A percentile compares a stretch with the other conserved stretches of the same genome.
These are phyloP conservation scores for Menura novaehollandiae DNA, from an alignment of 2,113 vertebrate species.

Conservation along the genomic window DNA sequence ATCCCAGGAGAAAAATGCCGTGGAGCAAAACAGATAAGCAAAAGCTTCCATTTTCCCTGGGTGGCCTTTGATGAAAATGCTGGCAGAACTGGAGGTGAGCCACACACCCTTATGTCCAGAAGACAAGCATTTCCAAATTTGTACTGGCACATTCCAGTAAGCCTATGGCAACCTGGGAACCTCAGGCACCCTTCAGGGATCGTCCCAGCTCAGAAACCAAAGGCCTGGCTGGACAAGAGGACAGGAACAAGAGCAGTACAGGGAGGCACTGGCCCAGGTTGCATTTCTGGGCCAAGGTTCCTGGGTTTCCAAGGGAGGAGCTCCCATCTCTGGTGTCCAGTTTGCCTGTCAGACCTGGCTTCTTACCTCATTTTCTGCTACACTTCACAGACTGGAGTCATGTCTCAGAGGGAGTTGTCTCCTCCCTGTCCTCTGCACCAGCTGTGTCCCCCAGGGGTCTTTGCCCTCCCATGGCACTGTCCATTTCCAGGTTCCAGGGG, in stretches of 20 bases:
- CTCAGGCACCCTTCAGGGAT: background rate
- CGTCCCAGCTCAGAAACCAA: background rate
- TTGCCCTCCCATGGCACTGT: background rate
- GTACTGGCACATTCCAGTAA: background rate
- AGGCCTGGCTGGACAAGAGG: background rate
- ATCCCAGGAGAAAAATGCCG: background rate
- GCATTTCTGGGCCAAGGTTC: background rate
- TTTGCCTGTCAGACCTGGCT: background rate
- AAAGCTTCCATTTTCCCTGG: background rate
- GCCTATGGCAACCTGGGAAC: background rate
- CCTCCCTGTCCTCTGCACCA: background rate
- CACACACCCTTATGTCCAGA: background rate
- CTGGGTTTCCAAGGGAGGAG: background rate
- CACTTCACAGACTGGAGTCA: background rate
- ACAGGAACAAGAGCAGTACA: rapidly evolving
- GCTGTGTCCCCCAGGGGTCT: background rate
- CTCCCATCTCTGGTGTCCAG: background rate
- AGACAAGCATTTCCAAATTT: background rate
- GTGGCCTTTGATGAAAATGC: background rate
- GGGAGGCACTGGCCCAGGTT: background rate
- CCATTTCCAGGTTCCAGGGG: background rate
- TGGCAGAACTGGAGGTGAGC: background rate
- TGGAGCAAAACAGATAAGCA: background rate
- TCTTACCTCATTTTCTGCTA: background rate
- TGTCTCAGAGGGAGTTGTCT: background rate